Conservation (phyloP, 2,888 invertebrate genomes). For the Bruchidius siliquastri region DNA sequence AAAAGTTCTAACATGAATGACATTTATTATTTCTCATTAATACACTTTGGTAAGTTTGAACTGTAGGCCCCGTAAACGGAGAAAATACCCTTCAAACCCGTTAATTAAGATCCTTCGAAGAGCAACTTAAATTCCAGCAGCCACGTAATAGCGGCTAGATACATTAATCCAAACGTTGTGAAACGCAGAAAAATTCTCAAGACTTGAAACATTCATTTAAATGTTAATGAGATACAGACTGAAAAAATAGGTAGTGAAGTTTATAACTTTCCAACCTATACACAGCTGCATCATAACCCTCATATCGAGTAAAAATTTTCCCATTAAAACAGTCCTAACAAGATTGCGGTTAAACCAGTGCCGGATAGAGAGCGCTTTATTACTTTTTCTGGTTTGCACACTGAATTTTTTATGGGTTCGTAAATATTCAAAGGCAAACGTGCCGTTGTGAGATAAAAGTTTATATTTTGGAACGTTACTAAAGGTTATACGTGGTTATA, state of each 20-base stretch:
- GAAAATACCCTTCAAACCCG: too few relatives aligned
- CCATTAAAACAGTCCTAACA: not conserved
- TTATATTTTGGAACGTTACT: not conserved
- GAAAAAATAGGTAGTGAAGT: not conserved
- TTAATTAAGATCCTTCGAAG: too few relatives aligned
- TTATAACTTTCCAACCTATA: not conserved
- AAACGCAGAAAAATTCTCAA: too few relatives aligned
- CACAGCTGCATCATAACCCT: not conserved
- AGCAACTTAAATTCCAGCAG: too few relatives aligned
- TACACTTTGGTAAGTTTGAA: too few relatives aligned
- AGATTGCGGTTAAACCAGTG: not conserved
- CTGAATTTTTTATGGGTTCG: not conserved
- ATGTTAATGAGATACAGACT: too few relatives aligned
- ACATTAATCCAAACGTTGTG: too few relatives aligned
- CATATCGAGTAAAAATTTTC: not conserved
- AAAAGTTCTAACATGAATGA: too few relatives aligned
- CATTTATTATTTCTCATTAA: too few relatives aligned
- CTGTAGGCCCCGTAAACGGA: too few relatives aligned
- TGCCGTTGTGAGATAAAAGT: not conserved
- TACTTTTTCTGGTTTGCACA: not conserved
- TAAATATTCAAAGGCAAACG: not conserved
- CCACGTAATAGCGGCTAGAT: too few relatives aligned
- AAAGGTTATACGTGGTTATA: not conserved
- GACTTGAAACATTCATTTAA: too few relatives aligned
- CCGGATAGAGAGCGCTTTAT: not conserved